Percentiles rank a stretch among this genome's conserved stretches.
These are phyloP conservation scores for Ornithorhynchus anatinus DNA, from an alignment of 2,113 vertebrate species.

Conservation along the genomic window DNA sequence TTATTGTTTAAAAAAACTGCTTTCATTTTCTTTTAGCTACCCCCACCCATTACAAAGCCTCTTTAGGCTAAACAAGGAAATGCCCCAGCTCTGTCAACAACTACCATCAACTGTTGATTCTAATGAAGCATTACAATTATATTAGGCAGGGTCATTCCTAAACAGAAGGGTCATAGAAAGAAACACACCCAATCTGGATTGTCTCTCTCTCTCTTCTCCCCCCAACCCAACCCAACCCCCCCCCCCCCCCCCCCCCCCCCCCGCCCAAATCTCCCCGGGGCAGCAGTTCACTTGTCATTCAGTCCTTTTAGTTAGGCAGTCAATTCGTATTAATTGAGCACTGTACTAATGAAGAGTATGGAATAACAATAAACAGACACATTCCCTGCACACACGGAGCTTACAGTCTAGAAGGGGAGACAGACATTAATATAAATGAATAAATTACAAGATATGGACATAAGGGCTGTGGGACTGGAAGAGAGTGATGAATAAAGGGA, in stretches of 20 bases:
- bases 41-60: slow-evolving; percentile 25
- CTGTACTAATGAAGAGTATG: no score
- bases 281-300: slow-evolving; percentile 78
- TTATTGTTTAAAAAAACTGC: slow-evolving; percentile 14
- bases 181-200: not conserved
- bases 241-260: slow-evolving; percentile 50
- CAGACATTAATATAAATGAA: no score
- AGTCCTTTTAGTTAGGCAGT: slow-evolving; percentile 77
- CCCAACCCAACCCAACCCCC: slow-evolving; percentile 65
- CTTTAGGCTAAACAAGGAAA: slow-evolving; percentile 45
- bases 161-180: slow-evolving; percentile 63
- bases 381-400: no score
- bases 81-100: slow-evolving; percentile 62
- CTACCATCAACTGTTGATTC: slow-evolving; percentile 65
- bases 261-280: slow-evolving; percentile 69
- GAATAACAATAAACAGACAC: no score
- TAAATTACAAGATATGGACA: no score
- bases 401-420: no score
- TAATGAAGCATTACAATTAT: slow-evolving; percentile 67
- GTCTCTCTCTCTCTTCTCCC: slow-evolving; percentile 57
- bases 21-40: slow-evolving; percentile 39
- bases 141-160: slow-evolving; percentile 67
- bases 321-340: no score
- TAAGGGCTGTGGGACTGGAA: no score
- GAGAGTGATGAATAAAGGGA: no score